Conservation (phyloP, 1,140 invertebrate genomes). For the Pogonomyrmex barbatus region DNA sequence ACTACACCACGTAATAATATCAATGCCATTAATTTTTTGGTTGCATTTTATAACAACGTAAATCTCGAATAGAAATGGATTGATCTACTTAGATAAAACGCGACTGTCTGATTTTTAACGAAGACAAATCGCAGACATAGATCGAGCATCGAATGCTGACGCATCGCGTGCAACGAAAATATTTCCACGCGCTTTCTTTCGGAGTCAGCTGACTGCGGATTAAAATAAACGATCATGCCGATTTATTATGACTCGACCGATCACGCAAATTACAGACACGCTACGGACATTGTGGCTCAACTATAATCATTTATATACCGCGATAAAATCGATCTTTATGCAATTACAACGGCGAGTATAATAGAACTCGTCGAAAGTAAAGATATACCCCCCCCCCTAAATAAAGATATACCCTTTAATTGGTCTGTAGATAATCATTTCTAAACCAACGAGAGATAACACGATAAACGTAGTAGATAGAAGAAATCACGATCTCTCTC, state of each 20-base stretch:
- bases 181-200: conserved; percentile 18
- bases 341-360: background rate
- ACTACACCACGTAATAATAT: no score
- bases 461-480: background rate
- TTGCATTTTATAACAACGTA: background rate
- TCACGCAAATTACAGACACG: conserved; percentile 21
- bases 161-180: conserved; percentile 39
- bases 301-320: background rate
- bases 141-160: conserved; percentile 20
- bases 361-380: background rate
- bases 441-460: background rate
- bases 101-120: background rate
- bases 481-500: background rate
- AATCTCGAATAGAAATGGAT: background rate
- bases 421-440: background rate
- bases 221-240: conserved; percentile 39
- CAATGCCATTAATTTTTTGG: background rate
- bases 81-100: conserved; percentile 10
- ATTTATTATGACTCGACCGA: conserved; percentile 38
- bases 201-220: conserved; percentile 12
- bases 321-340: conserved; percentile 27
- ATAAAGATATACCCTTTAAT: background rate
- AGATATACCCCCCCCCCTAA: background rate
- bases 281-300: conserved; percentile 3
- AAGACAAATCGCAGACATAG: background rate